Conservation (phyloP, 1,140 invertebrate species). For the Cephus cinctus region DNA sequence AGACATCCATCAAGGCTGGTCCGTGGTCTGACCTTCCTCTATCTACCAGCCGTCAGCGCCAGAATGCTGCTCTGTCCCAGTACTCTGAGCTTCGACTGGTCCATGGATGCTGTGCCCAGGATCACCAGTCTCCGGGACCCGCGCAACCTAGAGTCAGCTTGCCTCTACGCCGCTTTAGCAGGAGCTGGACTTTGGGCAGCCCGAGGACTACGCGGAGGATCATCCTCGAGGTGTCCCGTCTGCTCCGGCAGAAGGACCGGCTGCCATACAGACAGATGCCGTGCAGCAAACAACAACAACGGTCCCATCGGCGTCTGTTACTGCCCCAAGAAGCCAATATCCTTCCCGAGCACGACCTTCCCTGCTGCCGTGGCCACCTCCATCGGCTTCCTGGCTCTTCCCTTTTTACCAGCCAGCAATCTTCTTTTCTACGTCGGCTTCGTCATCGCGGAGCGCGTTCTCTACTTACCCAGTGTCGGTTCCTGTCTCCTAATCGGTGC, state of each 20-base stretch:
- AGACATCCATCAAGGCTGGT: conserved; percentile 70
- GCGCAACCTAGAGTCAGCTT: conserved; percentile 70
- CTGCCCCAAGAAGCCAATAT: conserved; percentile 35
- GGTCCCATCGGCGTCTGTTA: conserved; percentile 48
- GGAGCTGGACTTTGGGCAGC: conserved; percentile 39
- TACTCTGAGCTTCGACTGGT: conserved; percentile 91
- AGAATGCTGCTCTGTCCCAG: conserved; percentile 78
- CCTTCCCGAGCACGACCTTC: background rate
- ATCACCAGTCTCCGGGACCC: conserved; percentile 72
- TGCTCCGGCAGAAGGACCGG: conserved; percentile 46
- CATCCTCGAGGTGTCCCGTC: conserved; percentile 44
- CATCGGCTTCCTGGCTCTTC: conserved; percentile 76
- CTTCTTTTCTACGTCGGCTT: conserved; percentile 95
- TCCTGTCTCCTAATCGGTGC: conserved; percentile 84
- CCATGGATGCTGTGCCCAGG: conserved; percentile 88
- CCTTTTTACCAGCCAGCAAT: conserved; percentile 94
- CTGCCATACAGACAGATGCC: conserved; percentile 53
- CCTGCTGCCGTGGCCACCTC: conserved; percentile 39
- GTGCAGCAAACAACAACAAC: conserved; percentile 55
- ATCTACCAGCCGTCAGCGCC: conserved; percentile 85
- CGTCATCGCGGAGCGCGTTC: conserved; percentile 91
- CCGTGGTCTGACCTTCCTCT: conserved; percentile 80
- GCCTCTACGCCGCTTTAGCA: conserved; percentile 67
- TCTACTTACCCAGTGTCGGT: conserved; percentile 95
- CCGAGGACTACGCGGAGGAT: conserved; percentile 32